A percentile compares a stretch with the other conserved stretches of the same genome.
Conservation (phyloP, 2,888 invertebrate genomes). For the Cyclophora punctaria region DNA sequence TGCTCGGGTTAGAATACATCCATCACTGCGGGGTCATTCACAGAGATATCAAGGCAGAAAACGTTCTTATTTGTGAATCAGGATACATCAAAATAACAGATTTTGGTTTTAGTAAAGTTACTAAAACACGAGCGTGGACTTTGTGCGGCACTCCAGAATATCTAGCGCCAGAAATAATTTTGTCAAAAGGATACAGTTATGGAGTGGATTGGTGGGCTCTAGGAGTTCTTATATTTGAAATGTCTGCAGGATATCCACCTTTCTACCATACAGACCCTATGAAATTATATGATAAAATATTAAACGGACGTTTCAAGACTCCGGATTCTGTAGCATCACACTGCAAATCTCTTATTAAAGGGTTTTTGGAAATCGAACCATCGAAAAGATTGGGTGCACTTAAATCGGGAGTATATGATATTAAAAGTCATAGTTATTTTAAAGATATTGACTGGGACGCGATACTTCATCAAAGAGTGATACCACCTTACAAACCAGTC, state of each 20-base stretch:
- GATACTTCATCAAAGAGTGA: slow-evolving; percentile 83
- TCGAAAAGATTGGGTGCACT: slow-evolving; percentile 86
- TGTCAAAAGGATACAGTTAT: slow-evolving; percentile 91
- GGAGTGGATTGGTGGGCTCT: slow-evolving; percentile 97
- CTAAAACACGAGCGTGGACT: slow-evolving; percentile 87
- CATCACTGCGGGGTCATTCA: slow-evolving; percentile 89
- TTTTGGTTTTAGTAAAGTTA: slow-evolving; percentile 92
- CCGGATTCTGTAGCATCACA: slow-evolving; percentile 85
- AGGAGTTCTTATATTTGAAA: slow-evolving; percentile 90
- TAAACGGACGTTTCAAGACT: slow-evolving; percentile 88
- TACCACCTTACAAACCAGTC: slow-evolving; percentile 76
- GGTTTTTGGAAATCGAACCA: slow-evolving; percentile 79
- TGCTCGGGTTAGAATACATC: slow-evolving; percentile 91
- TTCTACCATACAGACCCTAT: slow-evolving; percentile 91
- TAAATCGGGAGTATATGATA: slow-evolving; percentile 89
- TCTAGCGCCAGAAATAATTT: slow-evolving; percentile 92
- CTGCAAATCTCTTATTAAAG: slow-evolving; percentile 85
- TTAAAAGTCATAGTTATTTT: slow-evolving; percentile 94
- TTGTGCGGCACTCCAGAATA: slow-evolving; percentile 98
- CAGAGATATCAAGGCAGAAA: slow-evolving; percentile 93
- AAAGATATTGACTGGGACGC: slow-evolving; percentile 85
- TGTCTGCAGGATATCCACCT: slow-evolving; percentile 92
- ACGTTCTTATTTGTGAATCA: slow-evolving; percentile 81
- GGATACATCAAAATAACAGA: slow-evolving; percentile 91
- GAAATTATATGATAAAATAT: slow-evolving; percentile 94